These are phyloP conservation scores for Yponomeuta cagnagella DNA, from an alignment of 2,888 invertebrate species.

Conservation along the genomic window DNA sequence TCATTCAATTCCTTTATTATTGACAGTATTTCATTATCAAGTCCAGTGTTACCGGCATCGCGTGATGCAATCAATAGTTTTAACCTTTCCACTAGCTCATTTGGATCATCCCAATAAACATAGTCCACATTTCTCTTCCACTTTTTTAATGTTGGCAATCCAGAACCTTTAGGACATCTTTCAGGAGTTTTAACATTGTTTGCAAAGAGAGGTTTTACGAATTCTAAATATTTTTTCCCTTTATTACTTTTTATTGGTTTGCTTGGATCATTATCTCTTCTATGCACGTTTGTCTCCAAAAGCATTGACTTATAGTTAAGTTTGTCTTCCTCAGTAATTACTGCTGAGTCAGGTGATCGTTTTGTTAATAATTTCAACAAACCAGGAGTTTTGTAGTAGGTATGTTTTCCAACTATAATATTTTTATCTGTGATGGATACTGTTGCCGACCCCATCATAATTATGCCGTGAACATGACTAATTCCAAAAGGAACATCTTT, in stretches of 20 bases:
- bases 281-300: not conserved
- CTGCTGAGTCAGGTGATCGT: not conserved
- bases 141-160: not conserved
- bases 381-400: not conserved
- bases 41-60: too few species aligned
- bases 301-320: constrained; percentile 9
- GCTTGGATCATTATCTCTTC: not conserved
- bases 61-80: too few species aligned
- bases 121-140: constrained; percentile 4
- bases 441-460: constrained; percentile 7
- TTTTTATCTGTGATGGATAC: not conserved
- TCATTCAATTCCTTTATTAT: not conserved
- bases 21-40: not conserved
- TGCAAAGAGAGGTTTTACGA: too few species aligned
- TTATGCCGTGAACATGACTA: not conserved
- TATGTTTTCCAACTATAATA: constrained; percentile 5
- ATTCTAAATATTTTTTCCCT: constrained; percentile 5
- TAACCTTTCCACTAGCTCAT: too few species aligned
- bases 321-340: constrained; percentile 7
- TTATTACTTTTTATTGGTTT: constrained; percentile 8
- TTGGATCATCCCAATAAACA: not conserved
- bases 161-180: too few species aligned
- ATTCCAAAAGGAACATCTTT: constrained; percentile 12
- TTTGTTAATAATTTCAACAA: not conserved
- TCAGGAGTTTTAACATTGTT: too few species aligned